Evolutionary conservation across 2,888 invertebrate genomes (phyloP), one percentile per base, ranked within the genome.

Genomic region (Lordiphosa andalusiaca): DNA sequence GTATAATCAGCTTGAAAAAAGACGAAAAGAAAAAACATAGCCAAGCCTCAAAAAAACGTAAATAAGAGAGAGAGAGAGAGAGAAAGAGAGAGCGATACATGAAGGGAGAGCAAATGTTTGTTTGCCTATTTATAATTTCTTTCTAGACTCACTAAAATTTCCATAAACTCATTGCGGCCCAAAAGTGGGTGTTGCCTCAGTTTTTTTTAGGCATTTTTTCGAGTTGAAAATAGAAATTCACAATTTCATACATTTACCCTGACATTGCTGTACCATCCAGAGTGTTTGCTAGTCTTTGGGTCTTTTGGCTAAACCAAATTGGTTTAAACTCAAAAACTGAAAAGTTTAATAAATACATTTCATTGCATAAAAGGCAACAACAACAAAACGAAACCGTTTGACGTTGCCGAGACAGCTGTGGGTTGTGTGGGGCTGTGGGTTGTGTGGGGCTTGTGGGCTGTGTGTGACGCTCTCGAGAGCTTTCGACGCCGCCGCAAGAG

Each of bases 291-390:
- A 23, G 7, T 52, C 52, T 55, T 53, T 56, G 40, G 19, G 19
- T 9, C 23, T 40, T 40, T 46, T 44, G 35, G 35, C 21, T 23
- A 30, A 30, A 36, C 23, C 1, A 12, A 30, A 30, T 30, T 30
- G 9, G 9, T 10, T 30, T 30, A 30, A 30, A 62, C 50, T 57
- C 47, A 53, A 42, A 49, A 50, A 46, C 63, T 51, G 52, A 47
- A 37, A 57, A 25, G 46, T 60, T 69, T 75, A 67, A 1, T 16
- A 16, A 16, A 16, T 16, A 16, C 16, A 16, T 73, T 73, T 75
- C 73, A 74, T 73, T 73, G 78, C 73, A 74, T 74, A 77, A 70
- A 75, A 63, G 68, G 70, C 66, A 73, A 67, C 57, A 30, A 10
- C 54, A 33, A 33, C 48, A 38, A 21, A 13, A 49, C 12, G 12